Evolutionary conservation across 2,797 vertebrate species (phyloP).

Genomic region (Mormyrops attenuatus): DNA sequence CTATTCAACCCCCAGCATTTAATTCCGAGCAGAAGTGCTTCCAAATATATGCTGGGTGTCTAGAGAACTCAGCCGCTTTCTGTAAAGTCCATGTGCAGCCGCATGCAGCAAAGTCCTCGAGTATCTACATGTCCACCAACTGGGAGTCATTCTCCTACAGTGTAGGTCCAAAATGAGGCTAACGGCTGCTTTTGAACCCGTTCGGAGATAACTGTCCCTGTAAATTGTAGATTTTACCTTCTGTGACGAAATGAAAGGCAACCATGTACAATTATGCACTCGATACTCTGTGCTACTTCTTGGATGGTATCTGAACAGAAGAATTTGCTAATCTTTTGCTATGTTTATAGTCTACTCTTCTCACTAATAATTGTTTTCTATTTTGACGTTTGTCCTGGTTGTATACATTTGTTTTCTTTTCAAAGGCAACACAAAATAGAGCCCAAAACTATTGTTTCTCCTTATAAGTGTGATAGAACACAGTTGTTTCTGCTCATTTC

Average conservation of each 20-base stretch:
- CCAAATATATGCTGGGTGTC: background rate
- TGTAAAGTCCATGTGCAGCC: background rate
- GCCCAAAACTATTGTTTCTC: background rate
- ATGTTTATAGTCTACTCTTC: background rate
- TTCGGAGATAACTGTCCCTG: background rate
- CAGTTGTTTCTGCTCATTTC: background rate
- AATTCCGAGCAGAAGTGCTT: background rate
- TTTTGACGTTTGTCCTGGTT: background rate
- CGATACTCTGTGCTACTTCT: background rate
- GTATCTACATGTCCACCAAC: background rate
- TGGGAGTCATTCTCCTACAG: background rate
- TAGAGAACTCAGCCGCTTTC: background rate
- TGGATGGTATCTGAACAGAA: background rate
- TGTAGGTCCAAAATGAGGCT: background rate
- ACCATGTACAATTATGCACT: background rate
- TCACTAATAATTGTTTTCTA: background rate
- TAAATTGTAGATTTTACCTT: background rate
- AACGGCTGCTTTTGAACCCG: background rate
- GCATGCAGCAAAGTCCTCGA: background rate
- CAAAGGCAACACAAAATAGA: background rate
- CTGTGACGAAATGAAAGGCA: background rate
- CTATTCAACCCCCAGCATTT: background rate
- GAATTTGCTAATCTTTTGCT: background rate
- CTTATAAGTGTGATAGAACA: background rate
- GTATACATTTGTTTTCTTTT: background rate